These are phyloP conservation scores for Ivindomyrus marchei DNA, from an alignment of 2,113 vertebrate genomes.

Conservation along the genomic window DNA sequence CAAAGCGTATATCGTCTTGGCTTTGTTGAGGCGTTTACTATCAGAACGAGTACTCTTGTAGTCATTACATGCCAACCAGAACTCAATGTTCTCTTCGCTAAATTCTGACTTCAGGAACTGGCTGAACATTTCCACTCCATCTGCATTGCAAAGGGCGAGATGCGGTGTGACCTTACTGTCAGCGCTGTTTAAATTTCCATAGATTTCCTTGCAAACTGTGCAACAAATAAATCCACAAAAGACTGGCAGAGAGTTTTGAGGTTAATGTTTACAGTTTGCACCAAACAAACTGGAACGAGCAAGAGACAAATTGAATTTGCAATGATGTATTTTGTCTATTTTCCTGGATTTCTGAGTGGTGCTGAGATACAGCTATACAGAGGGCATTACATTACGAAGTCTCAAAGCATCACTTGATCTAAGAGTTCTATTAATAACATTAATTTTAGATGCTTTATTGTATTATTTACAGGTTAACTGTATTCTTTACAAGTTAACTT, in stretches of 20 bases:
- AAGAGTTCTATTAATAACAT: background rate
- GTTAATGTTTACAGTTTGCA: background rate
- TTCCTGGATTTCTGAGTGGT: background rate
- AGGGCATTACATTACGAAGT: background rate
- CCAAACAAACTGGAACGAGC: background rate
- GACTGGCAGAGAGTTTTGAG: background rate
- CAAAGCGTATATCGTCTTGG: conserved; percentile 77
- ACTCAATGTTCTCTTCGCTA: conserved; percentile 95
- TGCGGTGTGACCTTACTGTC: background rate
- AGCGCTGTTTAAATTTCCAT: background rate
- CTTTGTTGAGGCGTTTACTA: conserved; percentile 68
- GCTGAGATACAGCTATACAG: background rate
- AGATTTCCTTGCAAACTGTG: background rate
- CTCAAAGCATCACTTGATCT: background rate
- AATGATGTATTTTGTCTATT: background rate
- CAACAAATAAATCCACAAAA: background rate
- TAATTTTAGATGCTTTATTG: background rate
- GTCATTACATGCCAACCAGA: conserved; percentile 90
- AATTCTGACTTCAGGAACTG: conserved; percentile 85
- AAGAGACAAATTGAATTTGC: background rate
- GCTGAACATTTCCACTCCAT: conserved; percentile 76
- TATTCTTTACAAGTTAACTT: background rate
- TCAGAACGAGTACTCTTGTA: conserved; percentile 74
- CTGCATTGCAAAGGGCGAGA: conserved; percentile 48
- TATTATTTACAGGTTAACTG: background rate